Evolutionary conservation across 2,113 vertebrate genomes (phyloP).

Genomic region (Copsychus sechellarum): DNA sequence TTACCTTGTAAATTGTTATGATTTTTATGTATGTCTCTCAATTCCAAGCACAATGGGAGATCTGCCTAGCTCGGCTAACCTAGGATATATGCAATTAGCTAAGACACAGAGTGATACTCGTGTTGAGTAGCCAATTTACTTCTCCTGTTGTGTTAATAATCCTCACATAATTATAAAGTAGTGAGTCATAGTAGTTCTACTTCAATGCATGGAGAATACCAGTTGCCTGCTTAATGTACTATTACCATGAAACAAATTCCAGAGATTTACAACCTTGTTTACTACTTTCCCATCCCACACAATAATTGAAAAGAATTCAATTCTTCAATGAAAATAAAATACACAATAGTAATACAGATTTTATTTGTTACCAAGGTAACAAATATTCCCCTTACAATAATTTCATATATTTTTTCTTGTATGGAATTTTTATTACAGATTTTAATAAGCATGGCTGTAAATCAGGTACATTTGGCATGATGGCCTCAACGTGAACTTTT

Average conservation of each 20-base stretch:
- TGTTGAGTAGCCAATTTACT: constrained; percentile 50
- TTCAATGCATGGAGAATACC: constrained; percentile 17
- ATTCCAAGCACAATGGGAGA: constrained; percentile 29
- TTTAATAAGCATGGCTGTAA: constrained; percentile 55
- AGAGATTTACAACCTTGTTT: constrained; percentile 66
- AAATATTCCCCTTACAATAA: constrained; percentile 47
- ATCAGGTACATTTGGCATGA: constrained; percentile 13
- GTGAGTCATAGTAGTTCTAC: not conserved
- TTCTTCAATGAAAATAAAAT: constrained; percentile 65
- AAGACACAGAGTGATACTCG: not conserved
- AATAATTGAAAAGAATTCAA: constrained; percentile 67
- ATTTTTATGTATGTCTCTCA: constrained; percentile 12
- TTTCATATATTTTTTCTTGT: constrained; percentile 36
- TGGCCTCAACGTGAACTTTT: constrained; percentile 40
- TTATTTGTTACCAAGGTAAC: constrained; percentile 67
- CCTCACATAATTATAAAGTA: constrained; percentile 32
- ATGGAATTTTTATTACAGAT: constrained; percentile 44
- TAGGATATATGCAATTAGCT: constrained; percentile 13
- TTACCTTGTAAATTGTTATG: constrained; percentile 41
- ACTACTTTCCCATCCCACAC: constrained; percentile 36
- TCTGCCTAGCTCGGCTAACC: constrained; percentile 7
- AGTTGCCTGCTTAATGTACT: constrained; percentile 45
- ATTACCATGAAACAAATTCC: constrained; percentile 31
- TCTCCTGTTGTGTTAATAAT: constrained; percentile 26
- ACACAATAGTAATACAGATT: constrained; percentile 22